These are phyloP conservation scores for Drosophila melanosoma DNA, from an alignment of 2,888 invertebrate species.

Conservation along the genomic window DNA sequence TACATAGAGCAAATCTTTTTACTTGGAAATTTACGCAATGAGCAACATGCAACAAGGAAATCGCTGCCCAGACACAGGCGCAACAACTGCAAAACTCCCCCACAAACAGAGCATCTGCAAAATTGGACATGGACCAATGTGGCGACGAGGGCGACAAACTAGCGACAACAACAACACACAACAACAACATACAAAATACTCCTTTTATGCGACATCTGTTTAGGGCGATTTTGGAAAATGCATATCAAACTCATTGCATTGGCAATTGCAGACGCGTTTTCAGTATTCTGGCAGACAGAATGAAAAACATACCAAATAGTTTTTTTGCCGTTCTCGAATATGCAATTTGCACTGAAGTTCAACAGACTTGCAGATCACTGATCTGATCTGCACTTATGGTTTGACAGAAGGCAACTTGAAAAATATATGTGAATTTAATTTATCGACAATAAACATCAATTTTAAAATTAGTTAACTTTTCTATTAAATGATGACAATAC, in stretches of 20 bases:
- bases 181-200: conserved; percentile 31
- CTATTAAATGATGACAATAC: neutral
- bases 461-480: neutral
- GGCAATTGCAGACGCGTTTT: conserved; percentile 65
- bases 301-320: conserved; percentile 62
- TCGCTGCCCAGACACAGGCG: conserved; percentile 52
- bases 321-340: conserved; percentile 46
- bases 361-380: conserved; percentile 71
- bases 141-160: conserved; percentile 57
- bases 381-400: conserved; percentile 51
- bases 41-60: conserved; percentile 65
- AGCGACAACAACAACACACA: conserved; percentile 23
- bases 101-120: conserved; percentile 50
- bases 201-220: conserved; percentile 66
- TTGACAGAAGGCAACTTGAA: neutral
- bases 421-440: neutral
- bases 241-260: conserved; percentile 78
- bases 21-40: conserved; percentile 69
- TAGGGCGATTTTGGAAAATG: conserved; percentile 69
- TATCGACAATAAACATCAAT: neutral
- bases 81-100: conserved; percentile 49
- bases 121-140: conserved; percentile 59
- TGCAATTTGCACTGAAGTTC: conserved; percentile 64
- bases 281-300: conserved; percentile 40
- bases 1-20: conserved; percentile 55